Base-by-base conservation (phyloP, 2,113 vertebrate genomes). In the Ptychochromis oligacanthus region DNA sequence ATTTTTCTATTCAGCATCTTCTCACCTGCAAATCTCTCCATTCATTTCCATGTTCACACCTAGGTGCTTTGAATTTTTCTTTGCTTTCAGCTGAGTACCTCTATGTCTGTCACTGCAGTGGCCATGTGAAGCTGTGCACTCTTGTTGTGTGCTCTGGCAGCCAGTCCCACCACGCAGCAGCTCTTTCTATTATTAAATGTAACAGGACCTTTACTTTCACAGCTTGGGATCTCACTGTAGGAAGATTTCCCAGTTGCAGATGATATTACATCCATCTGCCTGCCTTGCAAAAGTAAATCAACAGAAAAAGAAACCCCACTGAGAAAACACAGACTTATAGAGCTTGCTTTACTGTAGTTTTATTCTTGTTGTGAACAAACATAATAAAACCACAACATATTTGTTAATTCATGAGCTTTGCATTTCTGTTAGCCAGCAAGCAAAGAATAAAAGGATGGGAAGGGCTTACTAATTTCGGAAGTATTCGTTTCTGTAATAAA, bases 171-270 rank as follows among this genome's bases (percentile, higher is more conserved):
- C 38, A 17, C 58, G 61, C 84, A 52, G 88, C 89, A 86, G 82
- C 74, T 79, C 92, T 84, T 87, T 95, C 82, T 88, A 93, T 94
- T 94, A 93, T 94, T 93, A 64, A 93, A 83, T 75, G 77, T 80
- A 91, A 86, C 28, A 43, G 87, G 85, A 87, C 76, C 81, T 87
- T 87, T 84, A 62, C 87, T 83, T 91, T 86, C 64, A 60, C 85
- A 86, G 83, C 57, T 59, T 58, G 40, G 54, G 38, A 24, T 86
- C 57, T 79, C 82, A 20, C 55, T 4, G 81, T 22, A 54, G 79
- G 83, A 86, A 79, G 62, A 84, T 58, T 80, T 89, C 70, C 79
- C 65, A 5, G 40, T 13, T 78, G 59, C 20, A 60, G 31, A 81
- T 46, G 65, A 90, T 77, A 26, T 57, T 72, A 58, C 56, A 81